phyloP scores from a whole-genome alignment of 2,888 invertebrate genomes.

The Clanis bilineata region DNA sequence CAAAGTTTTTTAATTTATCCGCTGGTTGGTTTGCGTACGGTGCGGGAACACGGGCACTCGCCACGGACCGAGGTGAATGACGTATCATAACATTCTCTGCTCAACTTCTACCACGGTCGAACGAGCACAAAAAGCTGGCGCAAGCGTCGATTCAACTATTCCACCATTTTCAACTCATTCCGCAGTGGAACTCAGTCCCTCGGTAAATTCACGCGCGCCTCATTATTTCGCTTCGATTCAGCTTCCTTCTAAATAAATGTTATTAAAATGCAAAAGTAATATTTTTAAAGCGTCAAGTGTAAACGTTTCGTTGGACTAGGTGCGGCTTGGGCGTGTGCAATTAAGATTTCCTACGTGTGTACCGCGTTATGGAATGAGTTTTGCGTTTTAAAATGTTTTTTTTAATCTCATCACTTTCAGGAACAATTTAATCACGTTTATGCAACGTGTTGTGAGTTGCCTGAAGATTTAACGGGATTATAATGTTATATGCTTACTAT shows the following conservation, averaged over 20 bases:
- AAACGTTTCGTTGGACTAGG: slow-evolving; percentile 44
- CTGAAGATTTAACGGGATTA: background rate
- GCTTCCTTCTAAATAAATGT: slow-evolving; percentile 63
- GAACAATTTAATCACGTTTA: slow-evolving; percentile 38
- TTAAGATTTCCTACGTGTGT: slow-evolving; percentile 55
- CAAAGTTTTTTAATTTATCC: slow-evolving; percentile 40
- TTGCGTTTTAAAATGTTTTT: slow-evolving; percentile 42
- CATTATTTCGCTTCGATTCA: slow-evolving; percentile 68
- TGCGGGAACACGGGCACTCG: background rate
- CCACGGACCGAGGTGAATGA: slow-evolving; percentile 37
- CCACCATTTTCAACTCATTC: slow-evolving; percentile 25
- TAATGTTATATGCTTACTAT: background rate
- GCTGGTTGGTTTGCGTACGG: slow-evolving; percentile 19
- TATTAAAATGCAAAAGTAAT: slow-evolving; percentile 69
- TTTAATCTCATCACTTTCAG: slow-evolving; percentile 36
- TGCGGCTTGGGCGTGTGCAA: slow-evolving; percentile 47
- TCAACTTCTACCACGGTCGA: slow-evolving; percentile 46
- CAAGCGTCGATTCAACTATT: slow-evolving; percentile 40
- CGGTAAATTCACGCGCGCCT: slow-evolving; percentile 59
- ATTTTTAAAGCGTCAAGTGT: slow-evolving; percentile 63
- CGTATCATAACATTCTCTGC: slow-evolving; percentile 54
- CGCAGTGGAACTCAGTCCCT: slow-evolving; percentile 29
- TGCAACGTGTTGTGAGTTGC: background rate
- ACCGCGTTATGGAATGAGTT: slow-evolving; percentile 44
- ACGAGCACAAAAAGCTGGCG: slow-evolving; percentile 43